These are phyloP conservation scores for Limnephilus lunatus DNA, from an alignment of 2,888 invertebrate genomes.

Conservation along the genomic window DNA sequence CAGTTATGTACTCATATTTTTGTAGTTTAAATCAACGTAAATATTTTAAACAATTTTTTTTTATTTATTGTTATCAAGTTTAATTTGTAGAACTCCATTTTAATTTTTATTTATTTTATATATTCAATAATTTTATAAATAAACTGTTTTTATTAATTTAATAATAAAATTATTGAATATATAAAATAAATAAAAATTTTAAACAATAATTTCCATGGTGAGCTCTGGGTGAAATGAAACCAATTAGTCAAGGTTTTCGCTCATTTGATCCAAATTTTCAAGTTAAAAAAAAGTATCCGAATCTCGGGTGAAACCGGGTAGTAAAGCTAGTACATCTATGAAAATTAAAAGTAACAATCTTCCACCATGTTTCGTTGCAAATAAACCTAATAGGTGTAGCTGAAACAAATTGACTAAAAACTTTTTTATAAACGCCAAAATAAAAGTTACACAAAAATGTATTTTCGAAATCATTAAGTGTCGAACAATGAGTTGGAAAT, in stretches of 20 bases:
- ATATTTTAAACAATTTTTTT: too few relatives aligned
- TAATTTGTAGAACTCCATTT: too few relatives aligned
- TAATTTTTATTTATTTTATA: too few relatives aligned
- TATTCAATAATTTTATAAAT: too few relatives aligned
- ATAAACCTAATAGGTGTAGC: too few relatives aligned
- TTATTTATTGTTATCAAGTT: too few relatives aligned
- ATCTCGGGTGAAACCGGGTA: too few relatives aligned
- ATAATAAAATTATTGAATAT: too few relatives aligned
- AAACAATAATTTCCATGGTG: not conserved
- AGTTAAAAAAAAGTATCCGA: too few relatives aligned
- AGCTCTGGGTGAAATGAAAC: not conserved
- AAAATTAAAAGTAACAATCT: not conserved
- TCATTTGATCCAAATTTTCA: not conserved
- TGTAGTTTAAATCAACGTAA: not conserved
- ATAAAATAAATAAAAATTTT: too few relatives aligned
- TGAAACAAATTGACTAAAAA: not conserved
- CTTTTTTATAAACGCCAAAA: not conserved
- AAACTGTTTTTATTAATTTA: not conserved
- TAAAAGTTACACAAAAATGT: not conserved
- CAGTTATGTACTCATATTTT: not conserved
- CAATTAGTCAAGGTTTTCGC: too few relatives aligned
- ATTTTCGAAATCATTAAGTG: not conserved
- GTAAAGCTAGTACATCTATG: not conserved
- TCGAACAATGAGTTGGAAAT: not conserved
- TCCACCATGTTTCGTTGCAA: not conserved